Conservation (phyloP, 2,888 invertebrate genomes). For the Tachina fera region DNA sequence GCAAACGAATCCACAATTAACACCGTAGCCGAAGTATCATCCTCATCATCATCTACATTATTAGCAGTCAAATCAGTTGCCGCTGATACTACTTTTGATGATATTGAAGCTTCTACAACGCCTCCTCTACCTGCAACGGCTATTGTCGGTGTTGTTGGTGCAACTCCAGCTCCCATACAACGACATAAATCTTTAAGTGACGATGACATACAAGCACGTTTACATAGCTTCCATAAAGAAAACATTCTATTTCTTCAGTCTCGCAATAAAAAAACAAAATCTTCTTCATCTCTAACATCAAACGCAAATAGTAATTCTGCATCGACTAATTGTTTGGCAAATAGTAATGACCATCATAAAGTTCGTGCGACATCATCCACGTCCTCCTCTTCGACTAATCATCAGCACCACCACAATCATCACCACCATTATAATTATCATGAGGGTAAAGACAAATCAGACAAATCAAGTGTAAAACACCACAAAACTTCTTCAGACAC, state of each 20-base stretch:
- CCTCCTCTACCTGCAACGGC: slow-evolving; percentile 13
- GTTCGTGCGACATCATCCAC: slow-evolving; percentile 32
- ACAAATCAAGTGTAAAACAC: slow-evolving; percentile 68
- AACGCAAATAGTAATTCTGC: slow-evolving; percentile 28
- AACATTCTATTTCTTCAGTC: slow-evolving; percentile 86
- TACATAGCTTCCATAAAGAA: slow-evolving; percentile 86
- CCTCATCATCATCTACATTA: slow-evolving; percentile 37
- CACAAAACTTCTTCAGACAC: slow-evolving; percentile 40
- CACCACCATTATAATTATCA: slow-evolving; percentile 53
- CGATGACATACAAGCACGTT: slow-evolving; percentile 86
- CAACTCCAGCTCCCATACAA: slow-evolving; percentile 39
- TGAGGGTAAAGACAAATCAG: slow-evolving; percentile 50
- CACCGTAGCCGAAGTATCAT: slow-evolving; percentile 21
- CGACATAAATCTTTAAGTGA: slow-evolving; percentile 80
- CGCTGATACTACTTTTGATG: slow-evolving; percentile 50
- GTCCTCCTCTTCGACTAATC: slow-evolving; percentile 51
- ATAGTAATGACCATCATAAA: slow-evolving; percentile 36
- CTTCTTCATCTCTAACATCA: slow-evolving; percentile 52
- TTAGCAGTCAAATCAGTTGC: slow-evolving; percentile 15
- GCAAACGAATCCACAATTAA: background rate
- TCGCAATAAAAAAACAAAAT: slow-evolving; percentile 83
- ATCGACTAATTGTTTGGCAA: slow-evolving; percentile 20
- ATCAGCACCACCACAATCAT: slow-evolving; percentile 59
- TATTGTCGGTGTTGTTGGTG: background rate
- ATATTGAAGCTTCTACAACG: slow-evolving; percentile 30